phyloP scores from a whole-genome alignment of 2,113 vertebrate genomes.

The Bubo bubo region DNA sequence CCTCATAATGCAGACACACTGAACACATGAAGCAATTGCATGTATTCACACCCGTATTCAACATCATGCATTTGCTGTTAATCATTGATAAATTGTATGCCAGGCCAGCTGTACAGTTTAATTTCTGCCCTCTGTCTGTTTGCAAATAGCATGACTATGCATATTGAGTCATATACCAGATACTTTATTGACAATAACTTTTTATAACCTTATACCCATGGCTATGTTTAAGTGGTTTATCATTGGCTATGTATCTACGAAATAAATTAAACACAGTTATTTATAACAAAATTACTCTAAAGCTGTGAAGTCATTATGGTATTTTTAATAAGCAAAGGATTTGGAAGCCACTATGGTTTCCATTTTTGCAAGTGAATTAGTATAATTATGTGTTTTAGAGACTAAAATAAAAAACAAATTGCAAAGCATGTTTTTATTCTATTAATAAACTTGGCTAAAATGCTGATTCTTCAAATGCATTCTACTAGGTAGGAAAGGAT shows the following conservation, averaged over 20 bases:
- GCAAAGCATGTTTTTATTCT: neutral
- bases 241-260: neutral
- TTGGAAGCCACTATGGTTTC: neutral
- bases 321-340: slow-evolving; percentile 1
- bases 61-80: neutral
- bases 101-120: neutral
- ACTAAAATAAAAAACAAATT: neutral
- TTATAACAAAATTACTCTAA: neutral
- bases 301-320: neutral
- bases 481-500: neutral
- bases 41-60: neutral
- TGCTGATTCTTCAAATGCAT: neutral
- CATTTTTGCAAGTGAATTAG: slow-evolving; percentile 14
- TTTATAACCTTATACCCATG: neutral
- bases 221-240: neutral
- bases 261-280: slow-evolving; percentile 15
- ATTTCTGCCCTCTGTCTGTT: slow-evolving; percentile 10
- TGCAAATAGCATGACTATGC: slow-evolving; percentile 9
- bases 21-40: neutral
- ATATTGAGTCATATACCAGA: neutral
- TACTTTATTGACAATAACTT: slow-evolving; percentile 3
- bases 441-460: neutral
- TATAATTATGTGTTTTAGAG: slow-evolving; percentile 19
- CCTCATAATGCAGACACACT: neutral
- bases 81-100: neutral